Evolutionary conservation across 1,140 invertebrate species (phyloP).

Genomic region (Oryctes rhinoceros): DNA sequence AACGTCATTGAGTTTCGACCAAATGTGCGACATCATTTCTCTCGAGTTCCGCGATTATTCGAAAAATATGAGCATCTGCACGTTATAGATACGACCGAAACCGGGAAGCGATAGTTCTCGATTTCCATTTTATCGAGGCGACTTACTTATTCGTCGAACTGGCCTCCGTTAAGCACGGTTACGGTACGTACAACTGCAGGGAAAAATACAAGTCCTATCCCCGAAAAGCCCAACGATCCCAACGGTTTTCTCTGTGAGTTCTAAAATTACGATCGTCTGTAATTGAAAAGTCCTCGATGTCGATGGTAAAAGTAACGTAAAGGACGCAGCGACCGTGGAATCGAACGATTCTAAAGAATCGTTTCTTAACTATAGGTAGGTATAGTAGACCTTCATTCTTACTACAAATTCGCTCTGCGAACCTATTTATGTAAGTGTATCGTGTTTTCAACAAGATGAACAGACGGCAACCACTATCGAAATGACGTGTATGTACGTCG

Average conservation of each 20-base stretch:
- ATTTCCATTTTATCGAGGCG: neutral
- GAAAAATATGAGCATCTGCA: too few relatives aligned
- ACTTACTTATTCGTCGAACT: neutral
- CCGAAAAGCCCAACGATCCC: neutral
- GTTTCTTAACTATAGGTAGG: neutral
- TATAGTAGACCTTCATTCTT: neutral
- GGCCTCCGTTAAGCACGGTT: too few relatives aligned
- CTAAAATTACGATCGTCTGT: constrained; percentile 19
- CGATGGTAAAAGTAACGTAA: neutral
- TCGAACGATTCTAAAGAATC: neutral
- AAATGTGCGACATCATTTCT: too few relatives aligned
- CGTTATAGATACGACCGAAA: too few relatives aligned
- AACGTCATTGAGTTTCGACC: too few relatives aligned
- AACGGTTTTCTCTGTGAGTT: neutral
- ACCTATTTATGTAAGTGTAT: neutral
- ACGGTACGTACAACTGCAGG: neutral
- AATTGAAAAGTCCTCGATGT: neutral
- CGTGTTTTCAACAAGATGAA: neutral
- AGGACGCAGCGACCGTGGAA: neutral
- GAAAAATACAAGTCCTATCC: neutral
- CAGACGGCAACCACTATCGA: neutral
- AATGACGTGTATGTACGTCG: neutral
- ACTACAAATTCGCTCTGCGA: neutral
- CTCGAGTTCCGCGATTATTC: too few relatives aligned
- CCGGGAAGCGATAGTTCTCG: neutral